Evolutionary conservation across 1,140 invertebrate species (phyloP), one percentile per base, ranked within the genome.

Genomic region (Macrobrachium rosenbergii): DNA sequence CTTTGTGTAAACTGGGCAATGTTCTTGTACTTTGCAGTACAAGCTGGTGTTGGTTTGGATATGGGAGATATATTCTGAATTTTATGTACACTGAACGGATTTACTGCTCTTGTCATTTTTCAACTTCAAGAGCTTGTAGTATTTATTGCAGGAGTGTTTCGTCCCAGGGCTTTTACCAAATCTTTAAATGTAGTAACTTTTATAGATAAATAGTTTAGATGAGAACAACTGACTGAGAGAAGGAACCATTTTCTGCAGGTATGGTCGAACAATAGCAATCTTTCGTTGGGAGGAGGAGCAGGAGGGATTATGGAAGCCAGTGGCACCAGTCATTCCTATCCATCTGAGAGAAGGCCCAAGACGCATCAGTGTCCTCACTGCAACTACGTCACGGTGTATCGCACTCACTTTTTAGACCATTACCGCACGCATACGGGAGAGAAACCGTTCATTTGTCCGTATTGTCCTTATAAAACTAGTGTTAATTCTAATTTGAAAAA

Each of bases 231-330:
- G 73, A 43, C 19, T 78, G 73, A 82, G 63, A 69, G 72, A 82
- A 72, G 59, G 67, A 60, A 76, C 43, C 73, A 64, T 84, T 76
- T 84, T 23, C 75, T 59, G 73, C 82, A 84, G 82, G 82, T 84
- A 17, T 84, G 82, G 82, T 7, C 77, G 82, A 45, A 73, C 60
- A 78, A 73, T 78, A 75, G 67, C 59, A 83, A 28, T 81, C 58
- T 45, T 28, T 63, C 64, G 69, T 43, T 21, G 45, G 23, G 69
- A 17, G 28, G 28, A 37, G 28, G 69, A 17, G 28, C 1, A 37
- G 28, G 28, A 37, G 28, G 28, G 28, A 37, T 37, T 37, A 1
- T 37, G n/a, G n/a, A 73, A 12, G 69, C 16, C 16, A 23, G n/a
- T 19, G 5, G 69, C 21, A 73, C 37, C 69, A n/a, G 14, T 73